Percentiles rank a stretch among this genome's conserved stretches.
These are phyloP conservation scores for Buphagus erythrorhynchus DNA, from an alignment of 2,797 vertebrate genomes.

Conservation along the genomic window DNA sequence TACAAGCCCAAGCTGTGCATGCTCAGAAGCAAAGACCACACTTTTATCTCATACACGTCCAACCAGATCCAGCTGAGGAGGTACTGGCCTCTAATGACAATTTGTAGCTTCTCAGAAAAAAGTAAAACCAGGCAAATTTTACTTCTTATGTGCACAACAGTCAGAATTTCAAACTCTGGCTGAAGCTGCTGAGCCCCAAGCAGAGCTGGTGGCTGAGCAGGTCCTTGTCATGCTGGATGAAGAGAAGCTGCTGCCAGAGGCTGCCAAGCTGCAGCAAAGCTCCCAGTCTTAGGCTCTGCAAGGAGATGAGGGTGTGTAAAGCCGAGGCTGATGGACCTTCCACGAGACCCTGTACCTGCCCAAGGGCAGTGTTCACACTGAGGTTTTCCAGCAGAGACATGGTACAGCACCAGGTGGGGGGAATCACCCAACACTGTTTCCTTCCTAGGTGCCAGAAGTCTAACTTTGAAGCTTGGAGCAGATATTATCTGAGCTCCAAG, in stretches of 20 bases:
- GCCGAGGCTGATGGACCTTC: neutral
- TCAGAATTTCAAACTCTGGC: neutral
- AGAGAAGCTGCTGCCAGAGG: neutral
- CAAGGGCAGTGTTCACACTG: rapidly evolving
- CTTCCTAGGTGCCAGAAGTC: neutral
- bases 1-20: rapidly evolving
- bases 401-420: rapidly evolving
- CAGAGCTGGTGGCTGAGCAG: neutral
- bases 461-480: neutral
- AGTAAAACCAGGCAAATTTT: neutral
- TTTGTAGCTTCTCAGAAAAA: neutral
- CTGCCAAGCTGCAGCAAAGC: neutral
- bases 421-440: neutral
- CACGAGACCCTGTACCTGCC: neutral
- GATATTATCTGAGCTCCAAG: neutral
- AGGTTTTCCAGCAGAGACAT: neutral
- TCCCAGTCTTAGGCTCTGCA: neutral
- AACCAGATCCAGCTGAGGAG: neutral
- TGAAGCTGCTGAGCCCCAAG: neutral
- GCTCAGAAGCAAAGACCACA: neutral
- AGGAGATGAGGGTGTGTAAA: neutral
- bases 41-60: rapidly evolving
- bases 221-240: neutral
- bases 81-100: neutral
- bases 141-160: rapidly evolving